Evolutionary conservation across 2,888 invertebrate species (phyloP).

Genomic region (Conus canariensis): DNA sequence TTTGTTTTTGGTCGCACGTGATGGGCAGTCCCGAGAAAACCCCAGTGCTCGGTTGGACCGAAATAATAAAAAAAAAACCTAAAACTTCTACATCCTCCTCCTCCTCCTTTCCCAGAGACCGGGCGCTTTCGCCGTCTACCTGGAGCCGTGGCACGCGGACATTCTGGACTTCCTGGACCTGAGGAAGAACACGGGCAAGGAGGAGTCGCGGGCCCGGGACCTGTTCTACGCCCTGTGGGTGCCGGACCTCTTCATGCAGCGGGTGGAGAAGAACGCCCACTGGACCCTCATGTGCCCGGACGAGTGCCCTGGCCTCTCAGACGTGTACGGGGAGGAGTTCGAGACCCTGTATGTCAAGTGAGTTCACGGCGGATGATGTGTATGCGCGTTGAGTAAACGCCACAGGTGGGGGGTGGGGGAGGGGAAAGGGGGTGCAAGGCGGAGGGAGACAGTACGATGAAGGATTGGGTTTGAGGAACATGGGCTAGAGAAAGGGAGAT

Average conservation of each 20-base stretch:
- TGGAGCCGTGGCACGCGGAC: slow-evolving; percentile 99
- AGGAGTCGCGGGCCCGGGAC: slow-evolving; percentile 95
- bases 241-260: slow-evolving; percentile 98
- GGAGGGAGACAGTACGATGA: too few species aligned
- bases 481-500: too few species aligned
- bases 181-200: slow-evolving; percentile 96
- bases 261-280: slow-evolving; percentile 87
- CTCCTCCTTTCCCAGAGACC: slow-evolving; percentile 83
- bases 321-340: slow-evolving; percentile 97
- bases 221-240: slow-evolving; percentile 98
- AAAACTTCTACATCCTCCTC: too few species aligned
- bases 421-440: not conserved
- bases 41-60: too few species aligned
- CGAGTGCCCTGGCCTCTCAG: slow-evolving; percentile 92
- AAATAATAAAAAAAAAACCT: too few species aligned
- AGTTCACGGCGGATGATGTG: slow-evolving; percentile 45
- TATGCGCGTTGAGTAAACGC: not conserved
- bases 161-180: slow-evolving; percentile 96
- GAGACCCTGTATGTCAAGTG: slow-evolving; percentile 89
- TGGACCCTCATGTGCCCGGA: slow-evolving; percentile 99
- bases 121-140: slow-evolving; percentile 97
- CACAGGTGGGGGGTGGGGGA: not conserved
- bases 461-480: too few species aligned
- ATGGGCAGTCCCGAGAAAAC: too few species aligned
- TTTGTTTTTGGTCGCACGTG: too few species aligned